Evolutionary conservation across 2,113 vertebrate species (phyloP).

Genomic region (Peromyscus leucopus): DNA sequence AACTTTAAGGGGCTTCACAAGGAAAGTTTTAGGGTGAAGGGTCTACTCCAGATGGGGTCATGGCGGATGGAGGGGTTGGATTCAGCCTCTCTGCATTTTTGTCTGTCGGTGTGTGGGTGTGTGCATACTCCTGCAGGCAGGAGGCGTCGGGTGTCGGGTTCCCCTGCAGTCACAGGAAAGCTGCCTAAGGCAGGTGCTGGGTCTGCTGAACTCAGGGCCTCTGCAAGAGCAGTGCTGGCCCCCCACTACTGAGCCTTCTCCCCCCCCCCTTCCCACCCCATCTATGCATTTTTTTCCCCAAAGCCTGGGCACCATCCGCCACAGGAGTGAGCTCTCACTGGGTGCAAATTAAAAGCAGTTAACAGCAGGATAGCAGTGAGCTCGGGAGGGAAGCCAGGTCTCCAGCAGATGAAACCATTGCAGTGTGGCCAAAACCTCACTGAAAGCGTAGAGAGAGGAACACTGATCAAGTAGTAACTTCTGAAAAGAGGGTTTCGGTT

Average conservation of each 20-base stretch:
- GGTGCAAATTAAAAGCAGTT: background rate
- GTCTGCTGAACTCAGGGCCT: background rate
- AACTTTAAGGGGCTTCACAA: background rate
- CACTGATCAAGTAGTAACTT: background rate
- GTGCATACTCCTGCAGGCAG: background rate
- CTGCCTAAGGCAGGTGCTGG: background rate
- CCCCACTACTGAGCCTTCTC: background rate
- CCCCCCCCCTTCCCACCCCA: background rate
- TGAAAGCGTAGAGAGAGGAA: background rate
- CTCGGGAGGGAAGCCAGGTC: background rate
- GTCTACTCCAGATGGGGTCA: fast-evolving
- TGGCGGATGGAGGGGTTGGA: too few species aligned
- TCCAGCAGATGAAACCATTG: background rate
- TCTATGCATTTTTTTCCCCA: background rate
- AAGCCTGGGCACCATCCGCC: background rate
- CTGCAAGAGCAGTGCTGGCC: background rate
- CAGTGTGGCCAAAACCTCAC: background rate
- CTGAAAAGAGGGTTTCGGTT: background rate
- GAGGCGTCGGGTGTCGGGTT: background rate
- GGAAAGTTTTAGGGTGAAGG: background rate
- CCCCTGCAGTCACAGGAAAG: background rate
- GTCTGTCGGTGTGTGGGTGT: too few species aligned
- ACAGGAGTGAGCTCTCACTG: background rate
- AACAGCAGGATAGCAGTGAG: background rate
- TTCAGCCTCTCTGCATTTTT: background rate